Conservation (phyloP, 1,140 invertebrate genomes). For the Diachasma alloeum region DNA sequence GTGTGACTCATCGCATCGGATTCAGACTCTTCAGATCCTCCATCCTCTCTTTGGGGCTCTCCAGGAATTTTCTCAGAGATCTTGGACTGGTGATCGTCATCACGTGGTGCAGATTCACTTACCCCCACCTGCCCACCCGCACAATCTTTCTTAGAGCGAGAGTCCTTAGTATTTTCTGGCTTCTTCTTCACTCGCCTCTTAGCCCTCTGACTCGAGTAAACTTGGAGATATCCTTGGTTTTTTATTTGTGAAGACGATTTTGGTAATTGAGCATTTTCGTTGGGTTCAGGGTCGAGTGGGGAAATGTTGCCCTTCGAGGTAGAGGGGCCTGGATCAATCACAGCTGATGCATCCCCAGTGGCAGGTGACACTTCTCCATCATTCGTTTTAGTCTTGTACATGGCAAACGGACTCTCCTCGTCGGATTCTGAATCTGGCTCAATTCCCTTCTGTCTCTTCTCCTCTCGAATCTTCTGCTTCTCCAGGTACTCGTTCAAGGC, state of each 20-base stretch:
- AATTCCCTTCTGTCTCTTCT: slow-evolving; percentile 49
- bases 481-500: slow-evolving; percentile 48
- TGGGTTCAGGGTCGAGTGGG: not conserved
- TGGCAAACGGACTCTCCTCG: slow-evolving; percentile 48
- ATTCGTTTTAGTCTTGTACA: slow-evolving; percentile 35
- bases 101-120: not conserved
- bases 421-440: slow-evolving; percentile 48
- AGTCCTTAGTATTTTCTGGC: not conserved
- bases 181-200: not conserved
- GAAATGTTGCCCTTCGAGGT: slow-evolving; percentile 39
- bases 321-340: slow-evolving; percentile 44
- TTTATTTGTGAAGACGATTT: not conserved
- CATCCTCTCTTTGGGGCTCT: not conserved
- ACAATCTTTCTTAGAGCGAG: not conserved
- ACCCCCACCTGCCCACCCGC: not conserved
- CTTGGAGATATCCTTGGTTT: not conserved
- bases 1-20: not conserved
- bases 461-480: slow-evolving; percentile 48
- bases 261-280: not conserved
- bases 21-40: not conserved
- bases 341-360: not conserved
- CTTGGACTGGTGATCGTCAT: not conserved
- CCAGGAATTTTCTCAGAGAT: not conserved
- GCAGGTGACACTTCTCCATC: slow-evolving; percentile 1
- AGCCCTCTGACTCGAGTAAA: not conserved